A percentile compares a stretch with the other conserved stretches of the same genome.
Evolutionary conservation across 2,113 vertebrate genomes (phyloP).

Genomic region (Vulpes lagopus): DNA sequence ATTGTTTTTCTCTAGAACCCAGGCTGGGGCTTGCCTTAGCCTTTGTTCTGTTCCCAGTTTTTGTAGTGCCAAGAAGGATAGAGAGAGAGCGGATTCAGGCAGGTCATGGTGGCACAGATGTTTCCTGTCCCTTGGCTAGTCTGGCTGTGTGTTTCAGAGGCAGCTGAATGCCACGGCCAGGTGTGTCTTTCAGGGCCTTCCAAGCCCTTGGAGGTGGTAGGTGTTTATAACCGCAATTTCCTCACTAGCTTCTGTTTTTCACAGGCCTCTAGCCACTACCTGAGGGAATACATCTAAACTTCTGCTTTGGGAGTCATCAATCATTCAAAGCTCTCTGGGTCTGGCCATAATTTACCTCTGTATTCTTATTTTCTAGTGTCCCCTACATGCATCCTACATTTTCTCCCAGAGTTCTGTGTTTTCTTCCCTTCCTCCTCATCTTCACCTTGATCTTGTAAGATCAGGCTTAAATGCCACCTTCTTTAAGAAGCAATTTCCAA

Average conservation of each 20-base stretch:
- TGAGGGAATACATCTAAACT: conserved; percentile 50
- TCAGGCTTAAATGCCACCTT: not conserved
- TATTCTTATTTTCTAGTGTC: not conserved
- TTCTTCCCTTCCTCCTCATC: not conserved
- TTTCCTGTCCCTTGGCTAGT: conserved; percentile 78
- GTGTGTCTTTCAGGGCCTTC: conserved; percentile 79
- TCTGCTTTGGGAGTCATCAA: not conserved
- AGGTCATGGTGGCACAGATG: conserved; percentile 80
- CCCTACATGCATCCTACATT: not conserved
- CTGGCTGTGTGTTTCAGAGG: conserved; percentile 68
- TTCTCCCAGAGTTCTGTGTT: not conserved
- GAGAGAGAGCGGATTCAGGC: conserved; percentile 79
- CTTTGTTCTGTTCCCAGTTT: conserved; percentile 80
- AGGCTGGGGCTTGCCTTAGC: conserved; percentile 78
- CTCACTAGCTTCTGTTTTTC: conserved; percentile 73
- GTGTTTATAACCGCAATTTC: conserved; percentile 78
- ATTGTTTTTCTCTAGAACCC: conserved; percentile 77
- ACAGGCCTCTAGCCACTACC: conserved; percentile 65
- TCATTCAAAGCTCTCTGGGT: conserved; percentile 32
- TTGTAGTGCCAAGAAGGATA: conserved; percentile 74
- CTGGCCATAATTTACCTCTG: not conserved
- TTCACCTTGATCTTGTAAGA: not conserved
- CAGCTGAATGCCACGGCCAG: conserved; percentile 72
- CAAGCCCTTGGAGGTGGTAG: conserved; percentile 75
- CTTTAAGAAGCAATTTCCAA: not conserved